A percentile compares a stretch with the other conserved stretches of the same genome.
Conservation (phyloP, 2,113 vertebrate genomes). For the Indicator indicator region DNA sequence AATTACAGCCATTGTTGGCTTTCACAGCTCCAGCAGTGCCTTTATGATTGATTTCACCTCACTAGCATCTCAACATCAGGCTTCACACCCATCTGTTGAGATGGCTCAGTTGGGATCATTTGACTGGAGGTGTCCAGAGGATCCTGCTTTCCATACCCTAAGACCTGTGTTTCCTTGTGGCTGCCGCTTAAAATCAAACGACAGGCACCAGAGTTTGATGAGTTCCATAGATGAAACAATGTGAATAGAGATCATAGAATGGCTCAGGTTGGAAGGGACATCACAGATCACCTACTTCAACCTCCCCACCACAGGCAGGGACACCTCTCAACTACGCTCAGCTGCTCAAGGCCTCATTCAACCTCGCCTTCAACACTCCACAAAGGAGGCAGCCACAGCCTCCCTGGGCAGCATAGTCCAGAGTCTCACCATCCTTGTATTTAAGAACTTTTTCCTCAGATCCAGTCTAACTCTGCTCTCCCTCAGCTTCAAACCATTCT, state of each 20-base stretch:
- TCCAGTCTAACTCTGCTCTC: no score
- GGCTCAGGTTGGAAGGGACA: no score
- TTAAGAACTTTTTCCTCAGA: no score
- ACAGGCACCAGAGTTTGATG: neutral
- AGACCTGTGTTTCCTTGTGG: neutral
- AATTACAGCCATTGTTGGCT: neutral
- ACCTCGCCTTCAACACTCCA: no score
- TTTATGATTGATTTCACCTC: slow-evolving; percentile 2
- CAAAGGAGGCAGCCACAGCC: no score
- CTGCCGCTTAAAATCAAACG: neutral
- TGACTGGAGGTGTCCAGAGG: neutral
- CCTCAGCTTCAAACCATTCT: no score
- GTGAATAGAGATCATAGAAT: neutral
- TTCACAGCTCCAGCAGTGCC: neutral
- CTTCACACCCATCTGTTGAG: neutral
- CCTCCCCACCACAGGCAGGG: no score
- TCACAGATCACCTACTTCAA: no score
- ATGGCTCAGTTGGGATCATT: neutral
- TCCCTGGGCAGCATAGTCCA: no score
- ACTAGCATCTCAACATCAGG: neutral
- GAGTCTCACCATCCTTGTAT: no score
- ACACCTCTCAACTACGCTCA: no score
- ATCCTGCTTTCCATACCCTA: neutral
- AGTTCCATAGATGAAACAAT: neutral
- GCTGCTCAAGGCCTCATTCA: no score